Conservation (phyloP, 2,888 invertebrate genomes). For the Cephus sareptanus region DNA sequence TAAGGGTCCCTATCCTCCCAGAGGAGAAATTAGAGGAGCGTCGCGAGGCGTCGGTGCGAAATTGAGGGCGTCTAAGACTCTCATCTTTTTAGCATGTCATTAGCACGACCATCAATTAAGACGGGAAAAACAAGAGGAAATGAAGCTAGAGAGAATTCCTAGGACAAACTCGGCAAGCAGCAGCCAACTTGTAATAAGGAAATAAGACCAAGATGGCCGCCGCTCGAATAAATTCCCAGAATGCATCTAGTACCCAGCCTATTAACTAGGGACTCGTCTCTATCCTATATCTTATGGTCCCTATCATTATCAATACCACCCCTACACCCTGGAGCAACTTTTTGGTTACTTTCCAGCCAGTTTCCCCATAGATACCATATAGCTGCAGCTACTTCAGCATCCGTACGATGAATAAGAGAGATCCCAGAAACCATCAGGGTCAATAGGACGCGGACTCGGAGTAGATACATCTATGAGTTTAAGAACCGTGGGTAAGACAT, state of each 20-base stretch:
- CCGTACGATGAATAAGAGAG: background rate
- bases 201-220: background rate
- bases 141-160: constrained; percentile 18
- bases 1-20: background rate
- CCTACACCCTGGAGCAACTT: background rate
- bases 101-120: constrained; percentile 46
- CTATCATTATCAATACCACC: background rate
- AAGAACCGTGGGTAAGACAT: background rate
- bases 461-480: background rate
- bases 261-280: background rate
- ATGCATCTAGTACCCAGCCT: background rate
- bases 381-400: background rate
- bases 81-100: constrained; percentile 37
- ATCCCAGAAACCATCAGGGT: background rate
- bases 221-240: background rate
- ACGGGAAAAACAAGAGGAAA: constrained; percentile 32
- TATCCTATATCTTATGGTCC: background rate
- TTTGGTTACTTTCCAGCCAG: background rate
- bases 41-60: background rate
- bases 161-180: background rate
- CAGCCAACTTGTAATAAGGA: background rate
- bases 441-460: background rate
- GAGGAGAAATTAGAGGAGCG: background rate
- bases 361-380: background rate
- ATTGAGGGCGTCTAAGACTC: background rate